phyloP scores from a whole-genome alignment of 2,113 vertebrate species.

The Neolamprologus longior region DNA sequence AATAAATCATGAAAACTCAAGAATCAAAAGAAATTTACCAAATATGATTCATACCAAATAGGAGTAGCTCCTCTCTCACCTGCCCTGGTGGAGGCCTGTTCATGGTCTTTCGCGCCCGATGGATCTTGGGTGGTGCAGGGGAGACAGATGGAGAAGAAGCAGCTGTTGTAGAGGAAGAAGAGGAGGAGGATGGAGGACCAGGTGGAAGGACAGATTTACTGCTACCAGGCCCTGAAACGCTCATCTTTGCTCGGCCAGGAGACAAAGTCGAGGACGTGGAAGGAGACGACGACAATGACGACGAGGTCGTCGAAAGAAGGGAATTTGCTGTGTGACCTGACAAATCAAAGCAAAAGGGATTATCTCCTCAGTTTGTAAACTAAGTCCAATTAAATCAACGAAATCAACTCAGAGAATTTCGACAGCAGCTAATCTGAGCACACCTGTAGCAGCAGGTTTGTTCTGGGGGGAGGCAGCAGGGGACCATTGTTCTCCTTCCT shows the following conservation, averaged over 20 bases:
- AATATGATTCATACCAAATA: neutral
- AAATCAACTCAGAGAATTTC: neutral
- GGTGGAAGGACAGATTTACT: constrained; percentile 69
- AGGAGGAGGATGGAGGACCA: constrained; percentile 57
- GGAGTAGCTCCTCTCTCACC: constrained; percentile 53
- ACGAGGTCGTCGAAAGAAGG: neutral
- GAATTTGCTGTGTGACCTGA: constrained; percentile 79
- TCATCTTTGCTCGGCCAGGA: constrained; percentile 84
- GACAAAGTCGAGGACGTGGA: constrained; percentile 63
- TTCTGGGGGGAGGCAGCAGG: constrained; percentile 4
- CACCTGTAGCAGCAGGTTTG: constrained; percentile 56
- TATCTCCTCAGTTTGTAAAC: neutral
- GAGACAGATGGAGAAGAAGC: constrained; percentile 60
- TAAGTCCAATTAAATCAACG: rapidly evolving
- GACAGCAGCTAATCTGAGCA: neutral
- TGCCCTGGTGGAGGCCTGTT: constrained; percentile 75
- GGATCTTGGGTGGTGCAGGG: constrained; percentile 72
- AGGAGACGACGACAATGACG: constrained; percentile 58
- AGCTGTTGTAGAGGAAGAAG: constrained; percentile 62
- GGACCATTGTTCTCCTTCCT: constrained; percentile 25
- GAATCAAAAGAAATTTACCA: neutral
- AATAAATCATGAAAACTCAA: neutral
- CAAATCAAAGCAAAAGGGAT: neutral
- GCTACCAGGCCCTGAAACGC: constrained; percentile 75
- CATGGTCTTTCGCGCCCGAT: constrained; percentile 87